Conservation (phyloP, 2,113 vertebrate genomes). For the Heterocephalus glaber region DNA sequence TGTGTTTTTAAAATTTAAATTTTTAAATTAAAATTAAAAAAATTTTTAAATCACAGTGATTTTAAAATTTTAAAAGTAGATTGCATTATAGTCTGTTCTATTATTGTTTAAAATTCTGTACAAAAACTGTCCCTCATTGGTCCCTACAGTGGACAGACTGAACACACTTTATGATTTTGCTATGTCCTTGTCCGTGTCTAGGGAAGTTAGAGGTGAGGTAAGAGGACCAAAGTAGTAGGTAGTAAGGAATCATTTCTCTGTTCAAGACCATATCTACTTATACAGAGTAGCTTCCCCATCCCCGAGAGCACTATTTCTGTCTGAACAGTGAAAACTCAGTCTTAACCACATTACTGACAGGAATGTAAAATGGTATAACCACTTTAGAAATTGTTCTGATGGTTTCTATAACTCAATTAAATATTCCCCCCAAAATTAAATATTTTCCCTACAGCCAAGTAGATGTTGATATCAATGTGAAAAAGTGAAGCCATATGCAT, state of each 20-base stretch:
- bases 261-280: neutral
- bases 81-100: neutral
- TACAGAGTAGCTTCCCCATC: neutral
- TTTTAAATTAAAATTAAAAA: no score
- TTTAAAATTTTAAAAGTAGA: neutral
- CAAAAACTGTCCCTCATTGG: rapidly evolving
- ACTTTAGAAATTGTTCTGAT: neutral
- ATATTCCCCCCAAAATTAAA: neutral
- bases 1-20: no score
- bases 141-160: neutral
- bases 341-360: neutral
- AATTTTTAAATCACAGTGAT: no score
- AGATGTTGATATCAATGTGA: neutral
- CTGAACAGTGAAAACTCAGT: neutral
- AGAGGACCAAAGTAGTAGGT: neutral
- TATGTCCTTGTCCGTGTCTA: no score
- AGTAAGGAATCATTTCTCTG: neutral
- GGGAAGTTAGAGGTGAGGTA: neutral
- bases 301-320: neutral
- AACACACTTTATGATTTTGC: rapidly evolving
- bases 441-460: neutral
- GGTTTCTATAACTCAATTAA: neutral
- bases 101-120: neutral
- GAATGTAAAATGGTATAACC: neutral
- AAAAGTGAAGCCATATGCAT: neutral